Evolutionary conservation across 2,797 vertebrate species (phyloP).

Genomic region (Catharus ustulatus): DNA sequence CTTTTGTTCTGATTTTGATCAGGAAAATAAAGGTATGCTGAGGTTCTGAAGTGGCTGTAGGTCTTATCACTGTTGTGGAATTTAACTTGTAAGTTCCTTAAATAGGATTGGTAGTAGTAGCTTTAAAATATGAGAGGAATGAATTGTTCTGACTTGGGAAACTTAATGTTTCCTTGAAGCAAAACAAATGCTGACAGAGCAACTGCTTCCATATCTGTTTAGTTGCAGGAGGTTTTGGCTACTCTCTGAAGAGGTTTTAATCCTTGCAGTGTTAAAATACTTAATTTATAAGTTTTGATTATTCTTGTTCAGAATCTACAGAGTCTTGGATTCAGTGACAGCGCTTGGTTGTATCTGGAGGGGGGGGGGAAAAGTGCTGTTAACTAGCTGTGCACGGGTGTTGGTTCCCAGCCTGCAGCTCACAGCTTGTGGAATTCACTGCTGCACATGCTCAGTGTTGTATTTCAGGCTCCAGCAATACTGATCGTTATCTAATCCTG

Average conservation of each 20-base stretch:
- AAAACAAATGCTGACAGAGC: neutral
- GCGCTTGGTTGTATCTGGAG: neutral
- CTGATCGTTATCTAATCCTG: neutral
- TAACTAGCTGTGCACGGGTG: neutral
- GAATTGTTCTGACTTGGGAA: neutral
- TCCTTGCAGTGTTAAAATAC: neutral
- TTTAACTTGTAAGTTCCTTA: neutral
- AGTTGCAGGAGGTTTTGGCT: neutral
- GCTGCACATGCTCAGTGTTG: neutral
- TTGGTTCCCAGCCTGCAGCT: neutral
- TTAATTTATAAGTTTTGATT: neutral
- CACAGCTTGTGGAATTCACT: neutral
- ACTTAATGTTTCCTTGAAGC: neutral
- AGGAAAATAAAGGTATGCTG: neutral
- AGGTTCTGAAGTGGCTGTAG: neutral
- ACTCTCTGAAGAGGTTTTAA: neutral
- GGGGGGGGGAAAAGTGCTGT: neutral
- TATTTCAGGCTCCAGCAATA: neutral
- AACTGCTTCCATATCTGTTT: neutral
- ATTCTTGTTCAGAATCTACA: neutral
- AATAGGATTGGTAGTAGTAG: neutral
- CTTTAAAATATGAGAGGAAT: neutral
- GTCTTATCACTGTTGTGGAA: neutral
- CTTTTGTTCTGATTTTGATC: neutral
- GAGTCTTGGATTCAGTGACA: neutral